These are phyloP conservation scores for Metacarcinus magister DNA, from an alignment of 2,888 invertebrate species.

Conservation along the genomic window DNA sequence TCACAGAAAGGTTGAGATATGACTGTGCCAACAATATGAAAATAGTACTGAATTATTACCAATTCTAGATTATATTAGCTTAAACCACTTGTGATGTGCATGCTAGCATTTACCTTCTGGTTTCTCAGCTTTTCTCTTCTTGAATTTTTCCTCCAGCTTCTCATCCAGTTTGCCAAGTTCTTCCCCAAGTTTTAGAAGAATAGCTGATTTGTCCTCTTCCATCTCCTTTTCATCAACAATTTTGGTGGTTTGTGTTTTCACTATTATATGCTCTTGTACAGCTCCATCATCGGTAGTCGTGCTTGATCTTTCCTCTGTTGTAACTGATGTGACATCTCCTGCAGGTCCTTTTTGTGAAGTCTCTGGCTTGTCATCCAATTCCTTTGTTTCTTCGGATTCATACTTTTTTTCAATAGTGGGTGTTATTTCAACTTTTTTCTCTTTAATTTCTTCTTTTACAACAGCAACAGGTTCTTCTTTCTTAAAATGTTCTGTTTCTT, in stretches of 20 bases:
- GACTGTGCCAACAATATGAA: constrained; percentile 62
- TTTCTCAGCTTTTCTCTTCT: constrained; percentile 80
- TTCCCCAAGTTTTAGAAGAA: constrained; percentile 81
- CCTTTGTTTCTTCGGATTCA: constrained; percentile 54
- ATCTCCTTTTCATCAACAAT: constrained; percentile 52
- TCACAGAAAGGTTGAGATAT: constrained; percentile 66
- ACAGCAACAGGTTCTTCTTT: constrained; percentile 31
- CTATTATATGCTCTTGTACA: constrained; percentile 78
- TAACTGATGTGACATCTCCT: constrained; percentile 68
- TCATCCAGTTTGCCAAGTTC: constrained; percentile 82
- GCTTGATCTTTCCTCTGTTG: constrained; percentile 74
- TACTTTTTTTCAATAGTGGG: constrained; percentile 43
- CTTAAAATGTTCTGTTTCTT: not conserved
- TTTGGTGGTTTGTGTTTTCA: constrained; percentile 70
- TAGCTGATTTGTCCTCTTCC: constrained; percentile 79
- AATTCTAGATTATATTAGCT: constrained; percentile 50
- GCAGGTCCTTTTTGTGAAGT: constrained; percentile 18
- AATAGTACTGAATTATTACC: constrained; percentile 53
- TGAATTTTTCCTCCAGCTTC: constrained; percentile 82
- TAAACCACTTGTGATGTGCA: constrained; percentile 71
- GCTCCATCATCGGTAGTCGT: constrained; percentile 76
- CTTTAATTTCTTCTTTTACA: constrained; percentile 61
- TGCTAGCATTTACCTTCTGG: constrained; percentile 81
- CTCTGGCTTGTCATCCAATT: constrained; percentile 45
- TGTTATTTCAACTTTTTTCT: constrained; percentile 67